Conservation (phyloP, 2,113 vertebrate genomes). For the Colius striatus region DNA sequence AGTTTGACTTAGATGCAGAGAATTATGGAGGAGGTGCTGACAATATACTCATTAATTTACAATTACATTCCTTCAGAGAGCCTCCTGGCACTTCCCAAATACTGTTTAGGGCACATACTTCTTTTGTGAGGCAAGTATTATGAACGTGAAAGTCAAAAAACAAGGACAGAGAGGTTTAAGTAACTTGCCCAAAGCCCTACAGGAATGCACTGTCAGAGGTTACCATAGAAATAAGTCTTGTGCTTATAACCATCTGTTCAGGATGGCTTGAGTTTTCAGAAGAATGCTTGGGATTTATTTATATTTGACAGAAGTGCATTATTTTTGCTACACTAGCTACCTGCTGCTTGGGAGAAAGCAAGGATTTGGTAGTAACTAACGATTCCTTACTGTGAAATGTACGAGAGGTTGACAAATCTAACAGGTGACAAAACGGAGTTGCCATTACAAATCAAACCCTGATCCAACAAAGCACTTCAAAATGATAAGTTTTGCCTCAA, state of each 20-base stretch:
- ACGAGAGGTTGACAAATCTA: background rate
- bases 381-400: background rate
- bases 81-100: conserved; percentile 31
- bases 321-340: background rate
- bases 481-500: background rate
- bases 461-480: background rate
- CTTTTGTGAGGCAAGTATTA: conserved; percentile 5
- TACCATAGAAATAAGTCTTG: background rate
- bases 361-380: background rate
- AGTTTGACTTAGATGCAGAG: conserved; percentile 28
- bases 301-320: background rate
- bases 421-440: background rate
- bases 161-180: conserved; percentile 14
- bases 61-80: conserved; percentile 2
- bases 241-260: background rate
- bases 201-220: background rate
- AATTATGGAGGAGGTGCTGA: conserved; percentile 49
- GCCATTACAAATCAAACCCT: background rate
- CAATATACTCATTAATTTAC: conserved; percentile 53
- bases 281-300: background rate
- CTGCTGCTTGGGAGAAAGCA: background rate
- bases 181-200: background rate
- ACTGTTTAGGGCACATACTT: conserved; percentile 19
- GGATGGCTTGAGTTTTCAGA: background rate
- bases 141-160: background rate